These are phyloP conservation scores for Diplolepis rosae DNA, from an alignment of 2,888 invertebrate species.

Conservation along the genomic window DNA sequence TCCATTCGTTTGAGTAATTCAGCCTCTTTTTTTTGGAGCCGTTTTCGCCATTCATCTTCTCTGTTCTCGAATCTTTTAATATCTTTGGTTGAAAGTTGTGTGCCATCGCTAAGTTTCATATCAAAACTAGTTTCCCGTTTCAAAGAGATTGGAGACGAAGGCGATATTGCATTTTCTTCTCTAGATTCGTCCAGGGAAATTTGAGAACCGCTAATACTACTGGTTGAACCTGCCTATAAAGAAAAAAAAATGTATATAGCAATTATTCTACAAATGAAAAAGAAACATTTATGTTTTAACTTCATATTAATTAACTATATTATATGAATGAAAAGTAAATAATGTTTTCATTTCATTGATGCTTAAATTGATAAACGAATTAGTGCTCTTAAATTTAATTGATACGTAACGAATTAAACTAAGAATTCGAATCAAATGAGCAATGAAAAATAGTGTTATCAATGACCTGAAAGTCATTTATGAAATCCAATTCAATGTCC, in stretches of 20 bases:
- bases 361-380: no score
- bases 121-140: constrained; percentile 73
- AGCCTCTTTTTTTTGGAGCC: constrained; percentile 76
- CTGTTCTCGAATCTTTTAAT: constrained; percentile 67
- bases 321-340: no score
- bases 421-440: neutral
- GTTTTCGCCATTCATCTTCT: constrained; percentile 70
- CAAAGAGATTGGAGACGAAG: constrained; percentile 56
- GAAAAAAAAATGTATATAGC: no score
- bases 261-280: no score
- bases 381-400: neutral
- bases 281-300: no score
- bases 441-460: constrained; percentile 5
- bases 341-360: no score
- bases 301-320: no score
- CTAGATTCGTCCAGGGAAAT: constrained; percentile 68
- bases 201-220: constrained; percentile 71
- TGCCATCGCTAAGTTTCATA: constrained; percentile 69
- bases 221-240: constrained; percentile 70
- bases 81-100: constrained; percentile 65
- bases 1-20: constrained; percentile 76
- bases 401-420: neutral
- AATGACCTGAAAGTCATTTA: constrained; percentile 8
- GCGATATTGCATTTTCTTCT: constrained; percentile 63
- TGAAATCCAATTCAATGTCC: neutral